Evolutionary conservation across 2,888 invertebrate species (phyloP).

Genomic region (Beris morrisii): DNA sequence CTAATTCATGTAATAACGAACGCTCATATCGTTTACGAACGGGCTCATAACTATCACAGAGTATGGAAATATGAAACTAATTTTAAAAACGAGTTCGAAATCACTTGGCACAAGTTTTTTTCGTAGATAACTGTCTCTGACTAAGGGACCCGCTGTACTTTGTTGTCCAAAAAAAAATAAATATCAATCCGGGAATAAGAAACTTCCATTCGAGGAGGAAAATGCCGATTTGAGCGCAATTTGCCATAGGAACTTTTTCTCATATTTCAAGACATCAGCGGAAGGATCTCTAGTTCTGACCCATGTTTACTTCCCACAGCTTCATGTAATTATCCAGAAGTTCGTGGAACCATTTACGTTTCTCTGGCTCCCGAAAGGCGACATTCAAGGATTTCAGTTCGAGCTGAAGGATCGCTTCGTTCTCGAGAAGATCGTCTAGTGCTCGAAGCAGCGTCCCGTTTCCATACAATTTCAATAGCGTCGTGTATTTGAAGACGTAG

Average conservation of each 20-base stretch:
- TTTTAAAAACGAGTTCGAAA: conserved; percentile 24
- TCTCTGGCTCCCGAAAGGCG: conserved; percentile 73
- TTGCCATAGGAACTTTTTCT: conserved; percentile 19
- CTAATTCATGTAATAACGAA: too few species aligned
- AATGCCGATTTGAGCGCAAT: not conserved
- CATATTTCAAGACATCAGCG: not conserved
- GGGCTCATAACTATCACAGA: conserved; percentile 23
- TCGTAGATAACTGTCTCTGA: conserved; percentile 2
- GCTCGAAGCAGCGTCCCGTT: conserved; percentile 70
- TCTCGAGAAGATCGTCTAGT: conserved; percentile 72
- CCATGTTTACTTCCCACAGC: conserved; percentile 86
- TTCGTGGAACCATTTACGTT: conserved; percentile 83
- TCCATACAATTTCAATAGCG: conserved; percentile 79
- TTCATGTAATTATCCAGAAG: conserved; percentile 87
- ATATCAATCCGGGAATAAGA: not conserved
- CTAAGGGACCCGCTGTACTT: too few species aligned
- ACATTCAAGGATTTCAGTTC: conserved; percentile 78
- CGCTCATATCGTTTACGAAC: not conserved
- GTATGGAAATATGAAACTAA: conserved; percentile 2
- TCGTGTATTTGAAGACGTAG: conserved; percentile 80
- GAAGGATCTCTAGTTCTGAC: conserved; percentile 32
- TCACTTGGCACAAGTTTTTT: conserved; percentile 28
- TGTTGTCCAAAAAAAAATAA: too few species aligned
- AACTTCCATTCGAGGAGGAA: not conserved
- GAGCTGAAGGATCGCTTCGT: conserved; percentile 81